A percentile compares a stretch with the other conserved stretches of the same genome.
Conservation (phyloP, 2,888 invertebrate species). For the Trachelus iudaicus region DNA sequence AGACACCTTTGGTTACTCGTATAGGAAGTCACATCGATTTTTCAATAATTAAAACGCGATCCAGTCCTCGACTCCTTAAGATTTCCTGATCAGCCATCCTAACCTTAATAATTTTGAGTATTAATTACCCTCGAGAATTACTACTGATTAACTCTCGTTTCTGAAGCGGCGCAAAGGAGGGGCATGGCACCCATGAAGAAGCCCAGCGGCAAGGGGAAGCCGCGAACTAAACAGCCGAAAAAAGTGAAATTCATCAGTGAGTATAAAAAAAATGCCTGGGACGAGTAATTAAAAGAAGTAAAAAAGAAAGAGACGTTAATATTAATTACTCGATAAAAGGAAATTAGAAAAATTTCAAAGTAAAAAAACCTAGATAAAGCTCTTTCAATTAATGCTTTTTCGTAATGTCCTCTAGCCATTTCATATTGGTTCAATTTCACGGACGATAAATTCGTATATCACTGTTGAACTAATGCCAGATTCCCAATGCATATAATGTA, state of each 20-base stretch:
- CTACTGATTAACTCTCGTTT: conserved; percentile 14
- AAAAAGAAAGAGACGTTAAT: background rate
- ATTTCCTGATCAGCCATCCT: background rate
- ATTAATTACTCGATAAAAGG: background rate
- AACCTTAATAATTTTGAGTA: background rate
- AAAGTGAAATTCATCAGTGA: conserved; percentile 93
- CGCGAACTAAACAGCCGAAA: conserved; percentile 87
- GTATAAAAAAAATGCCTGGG: conserved; percentile 64
- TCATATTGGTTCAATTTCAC: background rate
- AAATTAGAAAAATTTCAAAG: background rate
- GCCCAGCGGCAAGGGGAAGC: conserved; percentile 79
- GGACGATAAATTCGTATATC: background rate
- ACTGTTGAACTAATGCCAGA: background rate
- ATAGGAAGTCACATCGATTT: conserved; percentile 43
- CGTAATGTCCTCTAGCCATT: background rate
- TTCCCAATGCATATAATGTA: background rate
- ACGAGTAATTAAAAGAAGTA: background rate
- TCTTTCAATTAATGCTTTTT: background rate
- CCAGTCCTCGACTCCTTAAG: background rate
- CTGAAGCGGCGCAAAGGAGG: conserved; percentile 53
- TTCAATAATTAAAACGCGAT: conserved; percentile 24
- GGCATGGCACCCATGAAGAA: conserved; percentile 81
- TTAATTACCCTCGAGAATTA: background rate
- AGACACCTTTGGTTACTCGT: conserved; percentile 23
- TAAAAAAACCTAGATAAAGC: background rate